Percentiles rank a stretch among this genome's conserved stretches.
phyloP scores from a whole-genome alignment of 64 coral and sea anemone genomes.

The Stichodactyla mertensii region DNA sequence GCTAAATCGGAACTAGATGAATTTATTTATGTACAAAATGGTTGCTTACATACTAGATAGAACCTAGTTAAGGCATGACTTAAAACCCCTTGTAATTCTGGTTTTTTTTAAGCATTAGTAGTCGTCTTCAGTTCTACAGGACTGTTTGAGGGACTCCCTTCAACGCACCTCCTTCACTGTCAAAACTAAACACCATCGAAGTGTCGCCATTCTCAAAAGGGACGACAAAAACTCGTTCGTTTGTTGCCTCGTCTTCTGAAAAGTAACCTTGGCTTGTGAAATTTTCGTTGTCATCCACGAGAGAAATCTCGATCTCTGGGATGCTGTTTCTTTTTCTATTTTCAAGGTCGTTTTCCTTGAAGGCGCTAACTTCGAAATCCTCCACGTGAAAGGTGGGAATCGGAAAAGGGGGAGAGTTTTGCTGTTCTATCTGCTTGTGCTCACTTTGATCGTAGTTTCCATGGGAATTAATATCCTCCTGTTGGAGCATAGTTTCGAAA shows the following conservation, averaged over 20 bases:
- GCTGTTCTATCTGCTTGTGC: not conserved
- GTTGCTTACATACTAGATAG: no score
- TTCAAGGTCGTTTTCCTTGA: not conserved
- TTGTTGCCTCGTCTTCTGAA: slow-evolving; percentile 5
- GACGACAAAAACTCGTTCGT: slow-evolving; percentile 11
- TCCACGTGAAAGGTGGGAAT: slow-evolving; percentile 14
- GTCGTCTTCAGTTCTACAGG: not conserved
- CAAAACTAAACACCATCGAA: slow-evolving; percentile 17
- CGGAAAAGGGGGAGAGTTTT: not conserved
- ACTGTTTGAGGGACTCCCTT: slow-evolving; percentile 18
- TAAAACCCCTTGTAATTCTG: no score
- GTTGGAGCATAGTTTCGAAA: not conserved
- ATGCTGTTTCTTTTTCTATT: not conserved
- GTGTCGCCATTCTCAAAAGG: slow-evolving; percentile 3
- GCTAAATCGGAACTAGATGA: no score
- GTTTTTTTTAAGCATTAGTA: no score
- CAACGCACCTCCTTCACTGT: not conserved
- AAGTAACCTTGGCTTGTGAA: not conserved
- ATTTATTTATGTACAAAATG: no score
- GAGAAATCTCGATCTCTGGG: slow-evolving; percentile 22
- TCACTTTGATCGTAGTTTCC: not conserved
- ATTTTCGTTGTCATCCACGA: slow-evolving; percentile 22
- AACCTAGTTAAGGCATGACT: no score
- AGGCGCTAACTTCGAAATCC: not conserved
- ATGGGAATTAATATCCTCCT: not conserved